Percentiles rank a stretch among this genome's conserved stretches.
phyloP scores from a whole-genome alignment of 2,113 vertebrate genomes.

The Rhynchomys soricoides region DNA sequence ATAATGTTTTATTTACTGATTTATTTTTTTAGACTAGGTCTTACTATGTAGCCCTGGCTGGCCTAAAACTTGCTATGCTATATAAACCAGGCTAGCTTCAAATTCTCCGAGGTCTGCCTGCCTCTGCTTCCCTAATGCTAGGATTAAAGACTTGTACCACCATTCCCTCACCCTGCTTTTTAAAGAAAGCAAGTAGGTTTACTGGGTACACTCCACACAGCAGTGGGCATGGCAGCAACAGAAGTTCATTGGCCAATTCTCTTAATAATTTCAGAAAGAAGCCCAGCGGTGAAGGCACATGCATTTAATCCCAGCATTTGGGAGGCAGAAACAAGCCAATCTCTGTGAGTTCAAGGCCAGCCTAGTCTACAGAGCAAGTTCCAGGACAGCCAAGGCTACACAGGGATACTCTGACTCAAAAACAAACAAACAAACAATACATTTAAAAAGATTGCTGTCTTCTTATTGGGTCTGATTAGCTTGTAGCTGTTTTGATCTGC shows the following conservation, averaged over 20 bases:
- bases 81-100: neutral
- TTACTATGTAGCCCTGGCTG: neutral
- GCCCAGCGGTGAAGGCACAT: neutral
- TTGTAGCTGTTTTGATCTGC: slow-evolving; percentile 4
- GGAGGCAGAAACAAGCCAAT: neutral
- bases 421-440: neutral
- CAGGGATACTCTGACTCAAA: neutral
- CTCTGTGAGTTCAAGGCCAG: neutral
- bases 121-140: neutral
- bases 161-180: neutral
- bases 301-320: neutral
- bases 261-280: slow-evolving; percentile 1
- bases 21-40: neutral
- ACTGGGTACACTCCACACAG: neutral
- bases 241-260: neutral
- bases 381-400: neutral
- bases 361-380: neutral
- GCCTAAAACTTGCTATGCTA: neutral
- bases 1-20: neutral
- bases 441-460: slow-evolving; percentile 1
- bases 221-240: neutral
- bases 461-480: slow-evolving; percentile 23
- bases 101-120: neutral
- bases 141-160: neutral
- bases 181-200: neutral